phyloP scores from a whole-genome alignment of 2,113 vertebrate species.

The Larimichthys polyactis region DNA sequence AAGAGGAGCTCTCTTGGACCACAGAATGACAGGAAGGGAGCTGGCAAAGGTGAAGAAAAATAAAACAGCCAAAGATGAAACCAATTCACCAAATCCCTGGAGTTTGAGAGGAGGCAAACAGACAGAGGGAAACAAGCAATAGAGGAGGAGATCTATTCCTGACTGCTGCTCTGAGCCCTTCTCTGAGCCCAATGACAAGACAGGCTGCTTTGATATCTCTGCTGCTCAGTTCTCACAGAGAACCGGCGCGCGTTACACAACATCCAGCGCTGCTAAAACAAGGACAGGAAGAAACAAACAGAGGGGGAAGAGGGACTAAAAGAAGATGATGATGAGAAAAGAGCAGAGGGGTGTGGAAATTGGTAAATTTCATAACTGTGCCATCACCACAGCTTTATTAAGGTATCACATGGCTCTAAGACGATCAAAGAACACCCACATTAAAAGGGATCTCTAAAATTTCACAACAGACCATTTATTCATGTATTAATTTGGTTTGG shows the following conservation, averaged over 20 bases:
- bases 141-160: conserved; percentile 63
- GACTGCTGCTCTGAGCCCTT: conserved; percentile 60
- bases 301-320: conserved; percentile 8
- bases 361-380: conserved; percentile 11
- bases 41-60: background rate
- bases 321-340: conserved; percentile 22
- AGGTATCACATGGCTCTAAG: background rate
- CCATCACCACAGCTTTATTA: conserved; percentile 6
- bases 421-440: background rate
- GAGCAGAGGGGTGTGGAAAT: conserved; percentile 3
- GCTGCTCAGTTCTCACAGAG: conserved; percentile 43
- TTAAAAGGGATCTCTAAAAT: background rate
- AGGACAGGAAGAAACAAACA: conserved; percentile 37
- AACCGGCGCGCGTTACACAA: conserved; percentile 69
- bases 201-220: conserved; percentile 73
- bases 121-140: conserved; percentile 18
- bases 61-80: conserved; percentile 21
- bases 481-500: background rate
- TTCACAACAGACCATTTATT: background rate
- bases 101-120: conserved; percentile 36
- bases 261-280: conserved; percentile 39
- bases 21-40: background rate
- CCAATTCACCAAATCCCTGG: background rate
- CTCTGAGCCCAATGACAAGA: conserved; percentile 58
- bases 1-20: background rate